Conservation (phyloP, 2,113 vertebrate genomes). For the Taurulus bubalis region DNA sequence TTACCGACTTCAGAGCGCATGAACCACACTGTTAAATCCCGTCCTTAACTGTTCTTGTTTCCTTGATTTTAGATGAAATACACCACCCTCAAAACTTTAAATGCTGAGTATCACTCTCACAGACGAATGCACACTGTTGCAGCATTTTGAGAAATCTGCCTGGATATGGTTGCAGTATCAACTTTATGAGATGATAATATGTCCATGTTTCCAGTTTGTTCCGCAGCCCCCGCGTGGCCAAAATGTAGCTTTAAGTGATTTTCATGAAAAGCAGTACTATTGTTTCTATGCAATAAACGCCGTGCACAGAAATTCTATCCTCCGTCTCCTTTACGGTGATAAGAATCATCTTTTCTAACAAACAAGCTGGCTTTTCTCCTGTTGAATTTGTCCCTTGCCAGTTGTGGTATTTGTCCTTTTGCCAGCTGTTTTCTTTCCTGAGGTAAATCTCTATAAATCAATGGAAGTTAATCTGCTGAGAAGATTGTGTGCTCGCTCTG, state of each 20-base stretch:
- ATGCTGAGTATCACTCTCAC: background rate
- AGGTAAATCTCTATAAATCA: constrained; percentile 85
- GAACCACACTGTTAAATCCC: background rate
- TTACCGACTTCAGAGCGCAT: background rate
- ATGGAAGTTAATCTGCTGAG: constrained; percentile 83
- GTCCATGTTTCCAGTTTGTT: background rate
- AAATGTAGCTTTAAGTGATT: background rate
- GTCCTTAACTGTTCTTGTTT: background rate
- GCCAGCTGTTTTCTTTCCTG: constrained; percentile 82
- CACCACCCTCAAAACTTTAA: background rate
- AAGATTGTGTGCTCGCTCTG: constrained; percentile 70
- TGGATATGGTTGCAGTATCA: background rate
- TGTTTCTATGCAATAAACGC: constrained; percentile 6
- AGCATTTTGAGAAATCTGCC: background rate
- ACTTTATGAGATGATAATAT: background rate
- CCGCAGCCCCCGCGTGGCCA: background rate
- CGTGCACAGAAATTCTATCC: constrained; percentile 31
- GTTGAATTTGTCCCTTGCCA: constrained; percentile 74
- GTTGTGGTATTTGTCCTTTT: constrained; percentile 74
- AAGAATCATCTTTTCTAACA: constrained; percentile 65
- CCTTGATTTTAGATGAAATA: background rate
- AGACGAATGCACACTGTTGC: background rate
- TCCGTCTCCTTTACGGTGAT: constrained; percentile 17
- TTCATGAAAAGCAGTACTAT: constrained; percentile 4
- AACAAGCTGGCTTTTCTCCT: constrained; percentile 62